phyloP scores from a whole-genome alignment of 1,140 invertebrate species.

The Hestina assimilis region DNA sequence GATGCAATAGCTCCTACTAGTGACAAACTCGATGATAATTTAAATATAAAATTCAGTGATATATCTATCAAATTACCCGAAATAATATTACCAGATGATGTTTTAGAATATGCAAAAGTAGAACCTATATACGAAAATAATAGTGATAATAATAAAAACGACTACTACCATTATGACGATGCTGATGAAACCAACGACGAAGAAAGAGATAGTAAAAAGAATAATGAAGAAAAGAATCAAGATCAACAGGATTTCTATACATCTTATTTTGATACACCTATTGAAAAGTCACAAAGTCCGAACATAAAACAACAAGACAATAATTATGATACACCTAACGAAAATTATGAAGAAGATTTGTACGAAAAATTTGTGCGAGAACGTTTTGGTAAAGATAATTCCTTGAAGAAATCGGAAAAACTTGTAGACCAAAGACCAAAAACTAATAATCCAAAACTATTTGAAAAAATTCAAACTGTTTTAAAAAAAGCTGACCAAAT shows the following conservation, averaged over 20 bases:
- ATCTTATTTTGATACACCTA: constrained; percentile 40
- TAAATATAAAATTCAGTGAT: constrained; percentile 64
- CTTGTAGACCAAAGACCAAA: constrained; percentile 33
- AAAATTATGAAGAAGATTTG: constrained; percentile 43
- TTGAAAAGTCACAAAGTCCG: constrained; percentile 7
- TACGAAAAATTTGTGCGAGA: constrained; percentile 70
- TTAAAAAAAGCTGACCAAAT: constrained; percentile 62
- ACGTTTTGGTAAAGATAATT: constrained; percentile 60
- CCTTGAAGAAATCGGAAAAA: constrained; percentile 50
- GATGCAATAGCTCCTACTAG: constrained; percentile 36
- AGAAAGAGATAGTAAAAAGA: constrained; percentile 32
- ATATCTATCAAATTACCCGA: constrained; percentile 60
- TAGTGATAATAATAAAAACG: constrained; percentile 36
- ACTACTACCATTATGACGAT: constrained; percentile 34
- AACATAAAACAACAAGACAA: constrained; percentile 20
- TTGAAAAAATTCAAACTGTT: constrained; percentile 56
- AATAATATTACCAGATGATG: constrained; percentile 66
- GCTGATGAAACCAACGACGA: constrained; percentile 33
- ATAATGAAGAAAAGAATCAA: constrained; percentile 35
- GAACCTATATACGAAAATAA: constrained; percentile 30
- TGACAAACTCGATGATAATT: constrained; percentile 52
- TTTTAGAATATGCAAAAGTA: constrained; percentile 50
- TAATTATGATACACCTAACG: constrained; percentile 9
- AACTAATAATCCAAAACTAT: constrained; percentile 45
- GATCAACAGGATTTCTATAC: constrained; percentile 34